Base-by-base conservation (phyloP, 2,113 vertebrate species). In the Oryzias celebensis region DNA sequence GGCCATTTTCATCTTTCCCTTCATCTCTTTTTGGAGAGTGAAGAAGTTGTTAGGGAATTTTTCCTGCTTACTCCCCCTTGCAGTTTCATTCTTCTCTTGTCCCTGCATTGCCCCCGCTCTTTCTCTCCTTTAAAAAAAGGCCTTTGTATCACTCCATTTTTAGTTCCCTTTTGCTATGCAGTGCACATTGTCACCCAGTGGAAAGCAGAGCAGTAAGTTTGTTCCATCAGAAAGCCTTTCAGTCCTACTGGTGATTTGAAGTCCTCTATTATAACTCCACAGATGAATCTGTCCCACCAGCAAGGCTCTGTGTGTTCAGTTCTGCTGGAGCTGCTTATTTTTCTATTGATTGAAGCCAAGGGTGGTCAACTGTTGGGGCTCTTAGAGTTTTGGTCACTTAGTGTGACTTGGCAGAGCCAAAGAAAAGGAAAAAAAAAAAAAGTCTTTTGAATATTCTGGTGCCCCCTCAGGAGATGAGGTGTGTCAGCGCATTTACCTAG, bases 151-250 rank as follows among this genome's bases (percentile, higher is more conserved):
- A 59, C 75, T 77, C 59, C 77, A 68, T 71, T 80, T 84, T 84
- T 84, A 75, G 77, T 70, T 88, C 69, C 73, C 71, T 78, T 81
- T 87, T 86, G 67, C 82, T 84, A 81, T 85, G 85, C 86, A 73
- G 78, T 70, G 73, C 84, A 87, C 82, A 88, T 74, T 80, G 79
- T 84, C 71, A 61, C 63, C 69, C 56, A 63, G 69, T 68, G 68
- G 71, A 78, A 73, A 68, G 73, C 69, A 41, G 48, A 71, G 67
- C 42, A 59, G 58, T 68, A 49, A 48, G 55, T 76, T 74, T 65
- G 68, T 63, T 58, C 68, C 65, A 12, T 48, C 49, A 58, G 41
- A 36, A 75, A 74, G 52, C 50, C 52, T 10, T 51, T 62, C 56
- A 70, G 52, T 55, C 22, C 59, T 36, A 26, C 68, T 54, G 78